Conservation (phyloP, 2,888 invertebrate species). For the Ochlodes sylvanus region DNA sequence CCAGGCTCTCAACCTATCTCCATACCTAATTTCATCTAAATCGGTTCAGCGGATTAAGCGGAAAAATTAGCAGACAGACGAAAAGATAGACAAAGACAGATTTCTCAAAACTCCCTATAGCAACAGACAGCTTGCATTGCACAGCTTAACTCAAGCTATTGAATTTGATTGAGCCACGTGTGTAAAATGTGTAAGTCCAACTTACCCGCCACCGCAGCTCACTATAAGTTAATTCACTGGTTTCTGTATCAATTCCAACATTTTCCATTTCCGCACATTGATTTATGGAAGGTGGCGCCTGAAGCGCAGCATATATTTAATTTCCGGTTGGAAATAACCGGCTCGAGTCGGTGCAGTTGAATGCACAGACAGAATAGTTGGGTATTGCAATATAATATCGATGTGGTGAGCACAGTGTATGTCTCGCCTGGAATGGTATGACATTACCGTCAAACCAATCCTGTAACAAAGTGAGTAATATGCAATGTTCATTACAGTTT, state of each 20-base stretch:
- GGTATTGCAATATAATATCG: constrained; percentile 1
- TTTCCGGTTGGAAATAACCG: constrained; percentile 11
- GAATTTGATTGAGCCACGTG: not conserved
- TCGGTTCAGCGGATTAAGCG: no score
- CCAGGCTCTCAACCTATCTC: no score
- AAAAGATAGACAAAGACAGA: no score
- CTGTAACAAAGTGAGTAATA: no score
- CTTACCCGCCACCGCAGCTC: not conserved
- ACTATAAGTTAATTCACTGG: constrained; percentile 1
- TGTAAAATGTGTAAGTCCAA: not conserved
- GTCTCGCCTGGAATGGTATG: no score
- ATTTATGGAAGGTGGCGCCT: constrained; percentile 12
- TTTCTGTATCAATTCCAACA: constrained; percentile 14
- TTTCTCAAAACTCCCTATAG: no score
- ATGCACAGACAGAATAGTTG: not conserved
- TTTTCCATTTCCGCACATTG: constrained; percentile 9
- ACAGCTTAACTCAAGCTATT: not conserved
- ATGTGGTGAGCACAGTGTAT: not conserved
- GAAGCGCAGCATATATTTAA: constrained; percentile 17
- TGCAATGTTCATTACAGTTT: no score
- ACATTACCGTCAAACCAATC: no score
- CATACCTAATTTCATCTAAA: no score
- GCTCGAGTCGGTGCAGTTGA: not conserved
- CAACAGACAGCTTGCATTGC: not conserved
- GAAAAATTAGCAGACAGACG: no score